A percentile compares a stretch with the other conserved stretches of the same genome.
These are phyloP conservation scores for Akabosia matsudoensis DNA, from an alignment of 1,140 invertebrate species.

Conservation along the genomic window DNA sequence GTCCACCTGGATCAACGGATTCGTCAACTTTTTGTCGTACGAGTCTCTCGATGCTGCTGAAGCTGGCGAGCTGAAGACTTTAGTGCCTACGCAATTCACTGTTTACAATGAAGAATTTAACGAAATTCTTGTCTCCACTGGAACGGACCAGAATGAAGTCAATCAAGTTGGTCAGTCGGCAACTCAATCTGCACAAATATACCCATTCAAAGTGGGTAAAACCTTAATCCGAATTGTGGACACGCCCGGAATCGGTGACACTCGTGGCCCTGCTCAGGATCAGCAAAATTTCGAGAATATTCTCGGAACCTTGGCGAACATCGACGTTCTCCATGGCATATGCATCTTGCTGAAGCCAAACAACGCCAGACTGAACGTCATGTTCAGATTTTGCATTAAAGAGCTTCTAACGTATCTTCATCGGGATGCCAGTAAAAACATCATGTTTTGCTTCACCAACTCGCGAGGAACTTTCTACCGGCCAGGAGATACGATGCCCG, in stretches of 20 bases:
- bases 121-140: slow-evolving; percentile 1
- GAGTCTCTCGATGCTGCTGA: slow-evolving; percentile 19
- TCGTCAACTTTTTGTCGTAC: background rate
- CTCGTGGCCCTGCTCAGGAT: slow-evolving; percentile 39
- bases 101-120: slow-evolving; percentile 26
- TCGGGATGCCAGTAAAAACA: slow-evolving; percentile 29
- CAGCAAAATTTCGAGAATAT: slow-evolving; percentile 41
- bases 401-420: slow-evolving; percentile 39
- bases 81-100: slow-evolving; percentile 30
- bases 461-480: slow-evolving; percentile 31
- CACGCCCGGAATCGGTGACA: slow-evolving; percentile 29
- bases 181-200: slow-evolving; percentile 31
- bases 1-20: slow-evolving; percentile 24
- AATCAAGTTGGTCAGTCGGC: slow-evolving; percentile 25
- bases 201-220: slow-evolving; percentile 11
- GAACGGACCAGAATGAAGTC: slow-evolving; percentile 28
- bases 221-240: slow-evolving; percentile 34
- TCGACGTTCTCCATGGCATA: slow-evolving; percentile 29
- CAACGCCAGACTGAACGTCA: slow-evolving; percentile 29
- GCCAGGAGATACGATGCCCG: slow-evolving; percentile 30
- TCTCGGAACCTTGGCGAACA: background rate
- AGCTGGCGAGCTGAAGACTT: background rate
- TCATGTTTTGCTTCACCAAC: slow-evolving; percentile 38
- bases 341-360: slow-evolving; percentile 46
- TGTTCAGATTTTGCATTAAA: slow-evolving; percentile 46